Evolutionary conservation across 2,113 vertebrate species (phyloP).

Genomic region (Rhinopomastus cyanomelas): DNA sequence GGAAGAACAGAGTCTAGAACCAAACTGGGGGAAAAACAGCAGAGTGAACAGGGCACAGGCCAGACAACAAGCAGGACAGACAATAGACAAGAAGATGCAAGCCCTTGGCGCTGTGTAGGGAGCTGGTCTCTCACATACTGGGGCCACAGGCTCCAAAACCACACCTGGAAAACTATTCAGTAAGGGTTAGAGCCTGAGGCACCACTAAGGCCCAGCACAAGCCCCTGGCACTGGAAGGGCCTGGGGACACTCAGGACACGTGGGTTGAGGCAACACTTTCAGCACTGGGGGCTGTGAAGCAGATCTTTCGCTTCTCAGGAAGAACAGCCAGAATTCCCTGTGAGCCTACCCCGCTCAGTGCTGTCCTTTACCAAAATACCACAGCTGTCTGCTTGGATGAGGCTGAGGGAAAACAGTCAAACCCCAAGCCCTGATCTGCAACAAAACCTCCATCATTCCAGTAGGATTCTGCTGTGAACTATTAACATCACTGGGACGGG

Average conservation of each 20-base stretch:
- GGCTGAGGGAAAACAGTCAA: background rate
- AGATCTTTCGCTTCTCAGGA: background rate
- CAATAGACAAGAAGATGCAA: background rate
- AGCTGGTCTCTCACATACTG: rapidly evolving
- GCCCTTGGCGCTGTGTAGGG: background rate
- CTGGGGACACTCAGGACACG: background rate
- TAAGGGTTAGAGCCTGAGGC: background rate
- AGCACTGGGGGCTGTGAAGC: background rate
- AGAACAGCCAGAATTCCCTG: background rate
- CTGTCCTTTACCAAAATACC: conserved; percentile 5
- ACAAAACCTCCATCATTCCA: background rate
- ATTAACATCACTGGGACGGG: background rate
- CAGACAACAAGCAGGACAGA: background rate
- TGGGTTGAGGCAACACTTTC: background rate
- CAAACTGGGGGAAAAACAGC: conserved; percentile 68
- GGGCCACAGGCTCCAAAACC: background rate
- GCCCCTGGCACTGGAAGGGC: background rate
- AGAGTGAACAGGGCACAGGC: background rate
- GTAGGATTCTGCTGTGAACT: background rate
- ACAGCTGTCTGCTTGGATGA: conserved; percentile 17
- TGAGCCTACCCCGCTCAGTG: rapidly evolving
- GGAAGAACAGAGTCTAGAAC: conserved; percentile 82
- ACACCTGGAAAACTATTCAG: background rate
- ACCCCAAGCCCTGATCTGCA: background rate
- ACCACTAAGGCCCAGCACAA: background rate